Percentiles rank a stretch among this genome's conserved stretches.
Evolutionary conservation across 2,113 vertebrate genomes (phyloP).

Genomic region (Athene cunicularia): DNA sequence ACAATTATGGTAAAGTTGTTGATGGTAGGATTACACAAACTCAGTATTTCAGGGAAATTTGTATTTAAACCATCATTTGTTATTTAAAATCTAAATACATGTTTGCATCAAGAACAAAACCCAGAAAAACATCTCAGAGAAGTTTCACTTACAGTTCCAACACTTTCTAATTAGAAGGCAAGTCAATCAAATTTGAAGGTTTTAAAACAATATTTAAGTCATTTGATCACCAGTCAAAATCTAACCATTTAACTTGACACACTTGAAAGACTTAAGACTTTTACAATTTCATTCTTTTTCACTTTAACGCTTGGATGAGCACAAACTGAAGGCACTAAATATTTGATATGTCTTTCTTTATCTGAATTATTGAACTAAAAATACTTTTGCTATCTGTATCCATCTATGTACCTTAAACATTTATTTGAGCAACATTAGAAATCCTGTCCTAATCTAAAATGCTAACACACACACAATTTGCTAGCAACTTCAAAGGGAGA

Average conservation of each 20-base stretch:
- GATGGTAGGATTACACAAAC: not conserved
- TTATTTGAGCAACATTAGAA: not conserved
- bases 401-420: not conserved
- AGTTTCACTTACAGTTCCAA: not conserved
- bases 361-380: not conserved
- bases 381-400: not conserved
- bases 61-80: not conserved
- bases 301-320: not conserved
- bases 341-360: not conserved
- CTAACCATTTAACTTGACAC: not conserved
- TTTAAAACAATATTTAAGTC: not conserved
- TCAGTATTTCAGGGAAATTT: not conserved
- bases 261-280: not conserved
- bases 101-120: not conserved
- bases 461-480: not conserved
- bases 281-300: not conserved
- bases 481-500: not conserved
- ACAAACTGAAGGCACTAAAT: not conserved
- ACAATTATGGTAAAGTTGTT: not conserved
- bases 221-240: not conserved
- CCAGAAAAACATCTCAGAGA: accelerated
- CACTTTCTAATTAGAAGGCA: not conserved
- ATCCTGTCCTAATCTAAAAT: not conserved
- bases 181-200: not conserved
- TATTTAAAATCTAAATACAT: not conserved